phyloP scores from a whole-genome alignment of 2,888 invertebrate species.

The Siphonodentalium dalli region DNA sequence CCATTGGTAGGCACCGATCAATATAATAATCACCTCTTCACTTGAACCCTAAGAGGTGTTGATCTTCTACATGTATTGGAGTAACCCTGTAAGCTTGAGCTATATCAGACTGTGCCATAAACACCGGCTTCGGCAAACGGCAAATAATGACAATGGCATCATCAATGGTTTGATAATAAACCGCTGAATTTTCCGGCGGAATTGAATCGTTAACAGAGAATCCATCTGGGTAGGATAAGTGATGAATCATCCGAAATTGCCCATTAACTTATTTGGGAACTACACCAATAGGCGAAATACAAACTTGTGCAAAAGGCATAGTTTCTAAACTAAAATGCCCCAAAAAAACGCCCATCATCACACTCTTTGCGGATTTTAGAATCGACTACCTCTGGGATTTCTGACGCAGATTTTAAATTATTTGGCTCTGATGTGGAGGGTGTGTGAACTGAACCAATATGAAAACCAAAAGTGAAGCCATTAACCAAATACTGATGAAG shows the following conservation, averaged over 20 bases:
- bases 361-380: too few relatives aligned
- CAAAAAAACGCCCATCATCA: too few relatives aligned
- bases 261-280: conserved; percentile 4
- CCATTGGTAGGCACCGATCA: conserved; percentile 18
- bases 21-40: conserved; percentile 13
- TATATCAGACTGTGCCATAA: conserved; percentile 13
- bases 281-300: conserved; percentile 13
- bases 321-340: too few relatives aligned
- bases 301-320: conserved; percentile 4
- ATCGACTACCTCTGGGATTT: too few relatives aligned
- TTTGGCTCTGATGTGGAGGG: too few relatives aligned
- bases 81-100: conserved; percentile 17
- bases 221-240: conserved; percentile 19
- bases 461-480: too few relatives aligned
- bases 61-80: conserved; percentile 7
- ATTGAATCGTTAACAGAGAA: conserved; percentile 18
- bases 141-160: conserved; percentile 8
- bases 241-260: conserved; percentile 17
- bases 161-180: conserved; percentile 14
- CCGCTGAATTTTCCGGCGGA: conserved; percentile 3
- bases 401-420: too few relatives aligned
- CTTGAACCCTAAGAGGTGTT: conserved; percentile 15
- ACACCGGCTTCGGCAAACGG: background rate
- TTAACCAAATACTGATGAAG: too few relatives aligned
- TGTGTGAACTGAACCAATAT: too few relatives aligned